Evolutionary conservation across 2,113 vertebrate genomes (phyloP).

Genomic region (Rhabdornis inornatus): DNA sequence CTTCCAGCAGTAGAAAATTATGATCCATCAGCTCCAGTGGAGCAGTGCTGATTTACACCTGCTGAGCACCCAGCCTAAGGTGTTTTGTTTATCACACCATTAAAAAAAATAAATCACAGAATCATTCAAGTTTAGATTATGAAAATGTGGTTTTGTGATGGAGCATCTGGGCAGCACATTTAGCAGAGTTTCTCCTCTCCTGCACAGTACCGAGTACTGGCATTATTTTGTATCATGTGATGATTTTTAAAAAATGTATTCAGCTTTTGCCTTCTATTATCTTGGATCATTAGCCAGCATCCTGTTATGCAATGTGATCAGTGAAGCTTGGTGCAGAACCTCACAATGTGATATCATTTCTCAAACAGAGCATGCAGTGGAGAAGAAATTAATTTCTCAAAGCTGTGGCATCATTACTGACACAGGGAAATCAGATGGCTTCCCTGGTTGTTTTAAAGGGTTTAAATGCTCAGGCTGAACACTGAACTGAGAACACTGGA

Average conservation of each 20-base stretch:
- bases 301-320: conserved; percentile 55
- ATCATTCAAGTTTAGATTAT: neutral
- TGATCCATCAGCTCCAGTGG: neutral
- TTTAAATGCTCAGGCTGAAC: neutral
- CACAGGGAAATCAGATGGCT: conserved; percentile 43
- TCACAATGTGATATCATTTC: conserved; percentile 50
- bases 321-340: conserved; percentile 18
- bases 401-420: conserved; percentile 21
- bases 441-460: conserved; percentile 8
- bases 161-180: neutral
- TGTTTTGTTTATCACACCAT: neutral
- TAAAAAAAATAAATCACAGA: neutral
- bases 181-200: neutral
- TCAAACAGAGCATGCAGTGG: conserved; percentile 46
- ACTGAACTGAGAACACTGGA: neutral
- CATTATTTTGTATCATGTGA: conserved; percentile 11
- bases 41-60: conserved; percentile 29
- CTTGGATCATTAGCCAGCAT: conserved; percentile 64
- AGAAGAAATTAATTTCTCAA: conserved; percentile 62
- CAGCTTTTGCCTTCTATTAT: conserved; percentile 46
- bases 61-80: conserved; percentile 18
- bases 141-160: neutral
- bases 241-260: conserved; percentile 49
- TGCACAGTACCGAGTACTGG: neutral
- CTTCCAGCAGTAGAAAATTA: conserved; percentile 23